Conservation (phyloP, 1,140 invertebrate genomes). For the Leguminivora glycinivorella region DNA sequence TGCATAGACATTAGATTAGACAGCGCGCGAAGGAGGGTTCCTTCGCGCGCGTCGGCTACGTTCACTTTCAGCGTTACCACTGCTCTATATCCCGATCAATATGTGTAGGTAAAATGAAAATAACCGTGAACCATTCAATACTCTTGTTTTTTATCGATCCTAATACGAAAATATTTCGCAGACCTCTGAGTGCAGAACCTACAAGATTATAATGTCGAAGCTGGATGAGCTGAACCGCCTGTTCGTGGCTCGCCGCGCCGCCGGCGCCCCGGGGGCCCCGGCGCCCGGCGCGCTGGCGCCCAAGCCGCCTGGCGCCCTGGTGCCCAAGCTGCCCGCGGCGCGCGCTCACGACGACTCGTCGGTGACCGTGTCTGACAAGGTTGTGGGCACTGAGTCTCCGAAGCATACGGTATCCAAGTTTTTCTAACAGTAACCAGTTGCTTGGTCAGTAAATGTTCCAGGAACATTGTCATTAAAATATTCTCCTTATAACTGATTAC, state of each 20-base stretch:
- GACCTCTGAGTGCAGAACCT: conserved; percentile 63
- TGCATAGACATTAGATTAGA: too few species aligned
- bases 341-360: conserved; percentile 32
- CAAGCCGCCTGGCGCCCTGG: not conserved
- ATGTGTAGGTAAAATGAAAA: too few species aligned
- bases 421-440: too few species aligned
- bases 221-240: conserved; percentile 59
- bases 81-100: too few species aligned
- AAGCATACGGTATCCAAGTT: not conserved
- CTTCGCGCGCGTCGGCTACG: too few species aligned
- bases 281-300: conserved; percentile 1
- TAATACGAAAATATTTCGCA: conserved; percentile 26
- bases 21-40: too few species aligned
- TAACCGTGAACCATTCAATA: too few species aligned
- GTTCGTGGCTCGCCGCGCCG: conserved; percentile 41
- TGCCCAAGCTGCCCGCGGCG: not conserved
- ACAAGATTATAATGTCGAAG: conserved; percentile 70
- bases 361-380: conserved; percentile 52
- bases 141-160: too few species aligned
- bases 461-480: too few species aligned
- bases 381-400: conserved; percentile 48
- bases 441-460: too few species aligned
- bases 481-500: too few species aligned
- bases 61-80: too few species aligned
- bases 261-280: conserved; percentile 33